These are phyloP conservation scores for Syrista parreyssii DNA, from an alignment of 2,888 invertebrate genomes.

Conservation along the genomic window DNA sequence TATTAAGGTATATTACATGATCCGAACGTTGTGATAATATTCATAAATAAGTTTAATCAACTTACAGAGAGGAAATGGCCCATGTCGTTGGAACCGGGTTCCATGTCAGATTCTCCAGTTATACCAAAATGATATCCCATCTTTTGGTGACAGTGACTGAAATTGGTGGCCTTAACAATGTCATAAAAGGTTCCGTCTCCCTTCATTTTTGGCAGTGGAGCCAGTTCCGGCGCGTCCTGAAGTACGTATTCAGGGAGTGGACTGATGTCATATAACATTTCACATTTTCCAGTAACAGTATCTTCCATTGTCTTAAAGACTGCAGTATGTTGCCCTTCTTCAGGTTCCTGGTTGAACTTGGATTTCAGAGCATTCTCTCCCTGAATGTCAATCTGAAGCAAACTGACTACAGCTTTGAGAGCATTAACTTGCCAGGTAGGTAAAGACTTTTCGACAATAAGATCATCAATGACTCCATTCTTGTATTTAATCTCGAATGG, in stretches of 20 bases:
- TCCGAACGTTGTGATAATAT: neutral
- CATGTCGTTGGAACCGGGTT: slow-evolving; percentile 66
- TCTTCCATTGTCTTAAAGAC: slow-evolving; percentile 78
- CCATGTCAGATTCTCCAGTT: slow-evolving; percentile 69
- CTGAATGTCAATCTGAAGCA: slow-evolving; percentile 69
- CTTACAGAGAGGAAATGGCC: slow-evolving; percentile 69
- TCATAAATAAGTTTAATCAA: neutral
- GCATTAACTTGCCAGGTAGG: slow-evolving; percentile 34
- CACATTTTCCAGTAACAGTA: slow-evolving; percentile 77
- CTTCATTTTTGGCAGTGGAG: slow-evolving; percentile 66
- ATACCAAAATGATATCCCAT: slow-evolving; percentile 77
- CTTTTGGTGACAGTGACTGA: slow-evolving; percentile 72
- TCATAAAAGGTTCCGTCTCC: slow-evolving; percentile 68
- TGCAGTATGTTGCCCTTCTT: slow-evolving; percentile 67
- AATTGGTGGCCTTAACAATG: slow-evolving; percentile 76
- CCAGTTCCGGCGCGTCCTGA: slow-evolving; percentile 69
- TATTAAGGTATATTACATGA: too few species aligned
- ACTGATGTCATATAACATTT: slow-evolving; percentile 74
- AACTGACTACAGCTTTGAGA: slow-evolving; percentile 31
- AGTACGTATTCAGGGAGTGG: slow-evolving; percentile 71
- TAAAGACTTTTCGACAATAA: slow-evolving; percentile 34
- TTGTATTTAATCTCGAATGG: slow-evolving; percentile 44
- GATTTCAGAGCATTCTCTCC: slow-evolving; percentile 69
- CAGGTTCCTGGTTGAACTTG: slow-evolving; percentile 50
- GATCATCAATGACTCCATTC: slow-evolving; percentile 43